Evolutionary conservation across 2,797 vertebrate genomes (phyloP), one percentile per base, ranked within the genome.

Genomic region (Anguilla megastoma): DNA sequence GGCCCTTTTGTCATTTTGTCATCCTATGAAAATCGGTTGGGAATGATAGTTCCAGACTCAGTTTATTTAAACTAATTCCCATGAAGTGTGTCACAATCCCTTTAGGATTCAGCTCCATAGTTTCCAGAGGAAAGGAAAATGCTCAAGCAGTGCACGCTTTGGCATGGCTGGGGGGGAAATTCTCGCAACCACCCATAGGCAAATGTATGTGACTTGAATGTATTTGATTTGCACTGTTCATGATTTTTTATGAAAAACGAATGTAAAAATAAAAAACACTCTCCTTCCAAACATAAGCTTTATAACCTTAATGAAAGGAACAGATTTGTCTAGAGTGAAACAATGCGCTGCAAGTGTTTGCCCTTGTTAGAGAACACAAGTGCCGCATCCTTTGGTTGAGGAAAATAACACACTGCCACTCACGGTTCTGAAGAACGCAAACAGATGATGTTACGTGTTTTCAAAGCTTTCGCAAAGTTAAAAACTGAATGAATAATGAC

Each of bases 391-490:
- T 85, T 52, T 10, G 60, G 60, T 56, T 54, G 30, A n/a, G n/a
- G 82, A 33, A 71, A 85, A 85, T 84, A 48, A 71, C 87, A 85
- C 21, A 71, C 60, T 24, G 60, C 82, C 48, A 85, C 56, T 36
- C 16, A 14, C 14, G 33, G 27, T 41, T 66, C 63, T 66, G 60
- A 84, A n/a, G 50, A 66, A 58, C 60, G 24, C 83, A 79, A 56
- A 58, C 10, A 10, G 33, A 58, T 85, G 45, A 45, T 14, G 21
- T 5, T 84, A 33, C 18, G 33, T 6, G 76, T 66, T 87, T 58
- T 45, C 10, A 33, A 58, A 16, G 52, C 83, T 60, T 87, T 76
- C 9, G 41, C 71, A 85, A 85, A 88, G 82, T 50, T 16, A n/a
- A 30, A 84, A 69, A 66, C 74, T 27, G 56, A 1, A 60, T 69